A percentile compares a stretch with the other conserved stretches of the same genome.
Conservation (phyloP, 1,140 invertebrate species). For the Drosophila orena region DNA sequence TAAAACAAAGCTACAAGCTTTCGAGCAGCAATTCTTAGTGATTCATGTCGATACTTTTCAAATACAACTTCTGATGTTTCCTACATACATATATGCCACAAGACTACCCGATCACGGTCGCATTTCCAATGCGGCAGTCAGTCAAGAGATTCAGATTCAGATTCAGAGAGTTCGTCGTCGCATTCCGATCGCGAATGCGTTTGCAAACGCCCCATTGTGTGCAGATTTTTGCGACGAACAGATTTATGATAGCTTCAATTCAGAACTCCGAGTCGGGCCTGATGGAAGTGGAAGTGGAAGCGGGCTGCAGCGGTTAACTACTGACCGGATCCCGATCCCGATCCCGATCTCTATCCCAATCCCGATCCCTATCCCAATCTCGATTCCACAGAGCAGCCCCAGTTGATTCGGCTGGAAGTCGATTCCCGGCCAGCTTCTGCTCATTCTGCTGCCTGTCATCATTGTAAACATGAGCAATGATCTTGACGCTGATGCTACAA, state of each 20-base stretch:
- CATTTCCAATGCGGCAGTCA: conserved; percentile 44
- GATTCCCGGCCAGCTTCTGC: conserved; percentile 19
- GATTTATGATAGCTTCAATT: conserved; percentile 83
- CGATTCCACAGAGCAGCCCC: conserved; percentile 29
- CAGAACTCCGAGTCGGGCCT: conserved; percentile 33
- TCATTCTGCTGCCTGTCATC: conserved; percentile 69
- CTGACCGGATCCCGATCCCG: conserved; percentile 3
- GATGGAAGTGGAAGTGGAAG: conserved; percentile 37
- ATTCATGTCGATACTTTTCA: too few species aligned
- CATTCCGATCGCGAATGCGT: conserved; percentile 81
- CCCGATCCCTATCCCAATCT: background rate
- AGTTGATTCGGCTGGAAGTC: conserved; percentile 19
- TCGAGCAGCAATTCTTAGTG: too few species aligned
- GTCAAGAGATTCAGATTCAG: conserved; percentile 57
- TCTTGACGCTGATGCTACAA: conserved; percentile 85
- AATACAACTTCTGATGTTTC: background rate
- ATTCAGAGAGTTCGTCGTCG: conserved; percentile 54
- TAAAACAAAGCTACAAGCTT: too few species aligned
- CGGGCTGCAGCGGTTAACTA: conserved; percentile 21
- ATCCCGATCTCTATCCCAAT: background rate
- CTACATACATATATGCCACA: too few species aligned
- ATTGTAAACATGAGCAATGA: conserved; percentile 85
- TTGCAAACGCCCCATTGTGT: conserved; percentile 84
- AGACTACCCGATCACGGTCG: conserved; percentile 12
- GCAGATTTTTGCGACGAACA: conserved; percentile 82